Percentiles rank a stretch among this genome's conserved stretches.
Evolutionary conservation across 1,140 invertebrate genomes (phyloP).

Genomic region (Eurosta solidaginis): DNA sequence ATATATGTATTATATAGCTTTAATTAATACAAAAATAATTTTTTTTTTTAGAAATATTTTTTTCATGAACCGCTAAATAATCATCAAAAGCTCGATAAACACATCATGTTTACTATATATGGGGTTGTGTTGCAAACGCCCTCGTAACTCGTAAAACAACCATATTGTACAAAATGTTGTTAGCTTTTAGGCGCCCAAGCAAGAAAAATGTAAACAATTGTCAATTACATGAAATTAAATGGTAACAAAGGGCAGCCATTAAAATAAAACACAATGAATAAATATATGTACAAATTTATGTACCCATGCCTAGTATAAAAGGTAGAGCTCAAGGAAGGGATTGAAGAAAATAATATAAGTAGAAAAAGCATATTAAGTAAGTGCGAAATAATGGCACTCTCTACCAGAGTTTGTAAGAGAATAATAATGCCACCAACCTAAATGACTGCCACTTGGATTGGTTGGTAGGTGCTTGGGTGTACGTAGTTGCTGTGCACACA

Average conservation of each 20-base stretch:
- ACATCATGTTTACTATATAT: not conserved
- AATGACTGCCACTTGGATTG: not conserved
- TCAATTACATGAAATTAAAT: slow-evolving; percentile 16
- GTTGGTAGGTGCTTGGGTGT: not conserved
- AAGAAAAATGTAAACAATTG: slow-evolving; percentile 6
- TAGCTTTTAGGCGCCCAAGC: slow-evolving; percentile 3
- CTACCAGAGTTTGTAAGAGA: too few species aligned
- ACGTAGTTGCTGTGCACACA: too few species aligned
- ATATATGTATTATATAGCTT: too few species aligned
- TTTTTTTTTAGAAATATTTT: too few species aligned
- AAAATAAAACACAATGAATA: slow-evolving; percentile 14
- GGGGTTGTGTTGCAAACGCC: not conserved
- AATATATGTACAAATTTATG: not conserved
- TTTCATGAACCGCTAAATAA: too few species aligned
- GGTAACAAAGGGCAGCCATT: slow-evolving; percentile 10
- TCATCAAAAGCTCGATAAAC: not conserved
- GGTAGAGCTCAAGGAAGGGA: not conserved
- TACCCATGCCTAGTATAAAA: not conserved
- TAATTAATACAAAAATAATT: too few species aligned
- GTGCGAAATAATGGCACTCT: not conserved
- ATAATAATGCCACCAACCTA: not conserved
- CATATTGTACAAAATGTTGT: not conserved
- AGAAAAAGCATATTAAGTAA: not conserved
- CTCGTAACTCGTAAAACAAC: not conserved
- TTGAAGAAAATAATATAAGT: not conserved